Evolutionary conservation across 2,888 invertebrate genomes (phyloP), one percentile per base, ranked within the genome.

Genomic region (Erebia aethiops): DNA sequence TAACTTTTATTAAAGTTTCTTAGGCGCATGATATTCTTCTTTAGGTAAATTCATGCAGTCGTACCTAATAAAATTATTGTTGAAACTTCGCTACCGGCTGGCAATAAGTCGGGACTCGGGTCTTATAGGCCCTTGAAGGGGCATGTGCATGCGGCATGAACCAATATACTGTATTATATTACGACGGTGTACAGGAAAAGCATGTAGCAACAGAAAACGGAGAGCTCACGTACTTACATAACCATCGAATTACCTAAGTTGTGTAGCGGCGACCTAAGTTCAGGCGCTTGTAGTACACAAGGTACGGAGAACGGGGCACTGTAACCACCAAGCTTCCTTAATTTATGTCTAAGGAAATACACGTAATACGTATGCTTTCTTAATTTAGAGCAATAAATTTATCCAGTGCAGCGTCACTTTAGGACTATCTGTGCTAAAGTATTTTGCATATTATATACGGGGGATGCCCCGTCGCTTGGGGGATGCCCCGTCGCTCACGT

Each of bases 281-380:
- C 54, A 60, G 64, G 51, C 58, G 67, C 63, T 51, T 61, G 58
- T 56, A 63, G 58, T 63, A 46, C 26, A 64, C 57, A 41, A 51
- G 46, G 58, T 46, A 46, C 26, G 49, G 51, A 60, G 66, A 51
- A 70, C 70, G 62, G 67, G 60, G 49, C 57, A 52, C 71, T 65
- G 63, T 62, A 64, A 72, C 49, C 26, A 57, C 58, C 58, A 43
- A 41, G 54, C 21, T 49, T 58, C 18, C 49, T 60, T 18, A 70
- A 65, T 67, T 71, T 66, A 69, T 69, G 67, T 57, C 67, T 63
- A 52, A 57, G 63, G 51, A 64, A 64, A 41, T 60, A 60, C 41
- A 60, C 35, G 16, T 54, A 21, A 14, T 57, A 60, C n/a, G 60
- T 43, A 41, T 41, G 35, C 26, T 11, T 58, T 35, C 57, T 35